Base-by-base conservation (phyloP, 2,888 invertebrate species). In the Drosophila helvetica region DNA sequence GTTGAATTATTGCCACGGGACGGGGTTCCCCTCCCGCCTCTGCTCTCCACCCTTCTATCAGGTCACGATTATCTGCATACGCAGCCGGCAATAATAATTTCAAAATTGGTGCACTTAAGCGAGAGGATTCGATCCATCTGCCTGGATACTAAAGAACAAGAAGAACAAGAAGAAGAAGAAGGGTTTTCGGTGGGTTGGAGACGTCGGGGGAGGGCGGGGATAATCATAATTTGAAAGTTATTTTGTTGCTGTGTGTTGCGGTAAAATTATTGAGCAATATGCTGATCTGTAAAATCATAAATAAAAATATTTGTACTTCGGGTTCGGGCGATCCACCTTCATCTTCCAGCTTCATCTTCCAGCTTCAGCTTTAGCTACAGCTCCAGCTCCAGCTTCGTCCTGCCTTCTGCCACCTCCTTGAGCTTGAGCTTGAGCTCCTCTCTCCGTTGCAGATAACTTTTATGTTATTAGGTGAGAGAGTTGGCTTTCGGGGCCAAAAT, bases 271-370 rank as follows among this genome's bases (percentile, higher is more conserved):
- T 91, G 90, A 90, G 90, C 91, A 91, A 91, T 91, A 91, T 91
- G 91, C 90, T 88, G 91, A 91, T 90, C 91, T 91, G 90, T 88
- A 90, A 90, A 88, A 90, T 90, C 89, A 91, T 91, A 91, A 91
- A 91, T 91, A 90, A 90, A 88, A 89, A 81, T 86, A 88, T 89
- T 85, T 86, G 83, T 79, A 82, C 75, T 85, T 76, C 12, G 22
- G 22, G 43, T 15, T 18, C 53, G 38, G 15, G 22, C 38, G 25
- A 19, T 54, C 60, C 67, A 55, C 61, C 53, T 56, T 59, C 51
- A 33, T 45, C 46, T 25, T 19, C 2, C 38, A n/a, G 15, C 18
- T 8, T 51, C 51, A 22, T 17, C 19, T 17, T 33, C 19, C 59
- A 22, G 38, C 45, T n/a, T n/a, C n/a, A n/a, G n/a, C n/a, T n/a